Evolutionary conservation across 1,140 invertebrate species (phyloP), one percentile per base, ranked within the genome.

Genomic region (Rhopalosiphum maidis): DNA sequence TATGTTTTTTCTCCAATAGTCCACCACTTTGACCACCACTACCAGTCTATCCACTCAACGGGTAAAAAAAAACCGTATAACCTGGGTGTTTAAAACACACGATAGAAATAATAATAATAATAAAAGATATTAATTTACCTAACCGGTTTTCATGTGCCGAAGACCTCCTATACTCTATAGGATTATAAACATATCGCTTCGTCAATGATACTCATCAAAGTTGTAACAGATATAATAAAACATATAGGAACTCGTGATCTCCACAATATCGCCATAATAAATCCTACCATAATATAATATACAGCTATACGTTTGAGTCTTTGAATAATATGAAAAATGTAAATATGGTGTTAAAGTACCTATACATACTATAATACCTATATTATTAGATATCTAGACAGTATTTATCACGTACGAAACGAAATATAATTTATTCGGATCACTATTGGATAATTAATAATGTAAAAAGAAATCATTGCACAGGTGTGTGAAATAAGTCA

Each of bases 41-140:
- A 77, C 30, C 41, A 30, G 25, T 46, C 25, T 77, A 22, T 23
- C 46, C 1, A 92, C 77, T 82, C 41, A 43, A 48, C n/a, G 43
- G 68, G 77, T 83, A 83, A 92, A 83, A 92, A 83, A 68, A 91
- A 92, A 54, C 46, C 46, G 46, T 92, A 92, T 46, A 46, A 91
- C 55, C 37, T n/a, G 41, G 88, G 88, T 55, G 35, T 54, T 89
- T 89, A 89, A 89, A 88, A 51, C 21, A 55, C 23, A 55, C 23
- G 88, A 89, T 37, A 23, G 55, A 55, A 89, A 89, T 88, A 88
- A n/a, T 83, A 60, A n/a, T 83, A 60, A 89, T 55, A 89, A 54
- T 89, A 91, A 92, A 92, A 83, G 7, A 48, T 92, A 92, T 92
- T 83, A 92, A 92, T 92, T 92, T 92, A 92, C 91, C 83, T 22